Evolutionary conservation across 2,797 vertebrate species (phyloP), one percentile per base, ranked within the genome.

Genomic region (Bovichtus diacanthus): DNA sequence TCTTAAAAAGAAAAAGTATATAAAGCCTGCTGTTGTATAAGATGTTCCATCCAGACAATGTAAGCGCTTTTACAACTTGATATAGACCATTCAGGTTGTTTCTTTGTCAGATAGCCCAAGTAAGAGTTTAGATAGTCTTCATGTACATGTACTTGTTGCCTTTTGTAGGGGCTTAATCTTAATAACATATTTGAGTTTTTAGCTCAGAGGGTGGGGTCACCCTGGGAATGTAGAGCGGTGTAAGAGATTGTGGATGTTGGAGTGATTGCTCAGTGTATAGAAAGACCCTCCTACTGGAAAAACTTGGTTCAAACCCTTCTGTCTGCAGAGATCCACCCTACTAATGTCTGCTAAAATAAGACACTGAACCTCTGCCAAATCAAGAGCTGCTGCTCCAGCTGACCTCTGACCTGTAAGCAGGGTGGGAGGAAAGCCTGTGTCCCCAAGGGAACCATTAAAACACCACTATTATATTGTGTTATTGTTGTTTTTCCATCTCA

Each of bases 381-480:
- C 6, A 27, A n/a, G 67, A 76, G 54, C 43, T n/a, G 19, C 70
- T 64, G 59, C 68, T 56, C 25, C 6, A 1, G 6, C 21, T 39
- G 76, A 76, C 68, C 62, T 69, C 70, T 66, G 74, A 76, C 82
- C 78, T 36, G 47, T 38, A 56, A 56, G 70, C 69, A 10, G 29
- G 9, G 38, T 34, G 6, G 63, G 29, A 41, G 60, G 34, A 46
- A n/a, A 50, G 9, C 25, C 2, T 1, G 16, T 3, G 11, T 47
- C 78, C 81, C 78, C 23, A 0, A 4, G 67, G 78, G 39, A 60
- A 62, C 61, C 62, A 71, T 79, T 78, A 84, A 80, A 80, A 50
- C 71, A 21, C 68, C 74, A 38, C 62, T 3, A 1, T 51, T 18
- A 38, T 29, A 13, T 41, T 41, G 47, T 51, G 61, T 34, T 67